A percentile compares a stretch with the other conserved stretches of the same genome.
These are phyloP conservation scores for Bungarus multicinctus DNA, from an alignment of 2,113 vertebrate species.

Conservation along the genomic window DNA sequence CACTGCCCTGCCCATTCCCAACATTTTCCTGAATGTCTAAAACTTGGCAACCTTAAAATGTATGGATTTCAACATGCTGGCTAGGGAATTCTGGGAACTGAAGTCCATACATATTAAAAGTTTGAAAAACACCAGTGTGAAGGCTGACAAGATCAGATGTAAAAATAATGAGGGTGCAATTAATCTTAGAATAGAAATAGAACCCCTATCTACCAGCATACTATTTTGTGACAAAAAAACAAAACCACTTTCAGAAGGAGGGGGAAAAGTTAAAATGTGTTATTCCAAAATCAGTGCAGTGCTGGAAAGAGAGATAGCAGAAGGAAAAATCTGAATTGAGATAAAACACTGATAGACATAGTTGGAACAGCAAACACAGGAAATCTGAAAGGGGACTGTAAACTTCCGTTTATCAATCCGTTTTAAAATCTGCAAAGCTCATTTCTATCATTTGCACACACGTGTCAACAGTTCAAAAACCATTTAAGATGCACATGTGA, in stretches of 20 bases:
- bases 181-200: neutral
- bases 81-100: neutral
- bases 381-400: neutral
- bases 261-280: neutral
- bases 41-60: neutral
- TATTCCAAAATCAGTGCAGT: neutral
- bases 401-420: no score
- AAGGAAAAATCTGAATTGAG: neutral
- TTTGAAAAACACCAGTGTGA: neutral
- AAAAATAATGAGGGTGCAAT: neutral
- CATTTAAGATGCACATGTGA: neutral
- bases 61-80: neutral
- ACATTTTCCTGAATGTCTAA: neutral
- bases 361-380: neutral
- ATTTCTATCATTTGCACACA: neutral
- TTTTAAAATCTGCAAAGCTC: neutral
- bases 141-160: neutral
- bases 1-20: neutral
- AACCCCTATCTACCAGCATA: neutral
- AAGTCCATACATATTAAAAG: neutral
- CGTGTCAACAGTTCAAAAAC: neutral
- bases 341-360: neutral
- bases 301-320: neutral
- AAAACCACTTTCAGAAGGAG: neutral
- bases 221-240: neutral